These are phyloP conservation scores for Tenthredo amoena DNA, from an alignment of 2,888 invertebrate genomes.

Conservation along the genomic window DNA sequence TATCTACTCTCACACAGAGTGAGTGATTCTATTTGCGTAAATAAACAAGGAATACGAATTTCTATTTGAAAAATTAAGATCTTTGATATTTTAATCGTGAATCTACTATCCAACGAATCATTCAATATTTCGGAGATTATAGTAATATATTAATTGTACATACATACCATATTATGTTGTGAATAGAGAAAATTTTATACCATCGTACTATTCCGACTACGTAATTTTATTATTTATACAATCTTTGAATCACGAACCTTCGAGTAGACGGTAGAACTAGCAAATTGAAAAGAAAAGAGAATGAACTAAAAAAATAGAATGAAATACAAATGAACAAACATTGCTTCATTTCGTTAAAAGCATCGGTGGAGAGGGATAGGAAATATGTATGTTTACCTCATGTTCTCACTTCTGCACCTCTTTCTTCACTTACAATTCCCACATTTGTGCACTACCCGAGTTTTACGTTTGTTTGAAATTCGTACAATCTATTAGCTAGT, in stretches of 20 bases:
- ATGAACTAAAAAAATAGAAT: not conserved
- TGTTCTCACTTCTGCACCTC: constrained; percentile 30
- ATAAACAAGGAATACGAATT: not conserved
- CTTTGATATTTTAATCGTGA: not conserved
- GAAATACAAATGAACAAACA: not conserved
- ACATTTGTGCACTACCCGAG: constrained; percentile 7
- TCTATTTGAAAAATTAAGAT: not conserved
- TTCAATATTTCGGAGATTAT: constrained; percentile 9
- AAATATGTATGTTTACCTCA: constrained; percentile 8
- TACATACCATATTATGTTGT: constrained; percentile 24
- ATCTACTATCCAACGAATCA: constrained; percentile 20
- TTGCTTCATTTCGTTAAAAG: not conserved
- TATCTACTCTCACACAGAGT: not conserved
- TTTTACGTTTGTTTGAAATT: not conserved
- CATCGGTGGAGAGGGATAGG: constrained; percentile 25
- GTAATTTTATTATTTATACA: constrained; percentile 26
- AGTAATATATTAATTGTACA: constrained; percentile 43
- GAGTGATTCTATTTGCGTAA: not conserved
- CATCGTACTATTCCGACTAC: not conserved
- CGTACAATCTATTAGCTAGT: not conserved
- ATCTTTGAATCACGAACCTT: not conserved
- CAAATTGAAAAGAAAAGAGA: not conserved
- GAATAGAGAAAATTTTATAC: not conserved
- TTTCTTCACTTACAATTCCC: constrained; percentile 21
- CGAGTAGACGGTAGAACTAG: not conserved